Base-by-base conservation (phyloP, 2,113 vertebrate genomes). In the Bettongia penicillata region DNA sequence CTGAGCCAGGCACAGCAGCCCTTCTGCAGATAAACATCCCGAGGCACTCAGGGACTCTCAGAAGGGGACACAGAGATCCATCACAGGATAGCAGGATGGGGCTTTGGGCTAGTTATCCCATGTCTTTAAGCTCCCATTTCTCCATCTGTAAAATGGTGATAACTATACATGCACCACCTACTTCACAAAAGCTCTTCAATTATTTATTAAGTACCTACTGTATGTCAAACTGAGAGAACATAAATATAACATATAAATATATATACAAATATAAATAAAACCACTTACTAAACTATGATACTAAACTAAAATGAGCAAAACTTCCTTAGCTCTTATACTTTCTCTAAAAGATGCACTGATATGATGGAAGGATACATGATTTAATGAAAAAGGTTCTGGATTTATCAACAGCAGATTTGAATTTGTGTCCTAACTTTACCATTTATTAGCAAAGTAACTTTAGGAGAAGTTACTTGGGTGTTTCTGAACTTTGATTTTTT, bases 11-110 rank as follows among this genome's bases (percentile, higher is more conserved):
- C 51, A 50, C 0, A 14, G 1, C 5, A 53, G 48, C 23, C 8
- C 24, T 47, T 0, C 0, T 1, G 12, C 77, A 37, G 52, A 49
- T 8, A 19, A 9, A 77, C 31, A 51, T 48, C 25, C 26, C 1
- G 0, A 6, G 37, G 77, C 91, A 90, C 43, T 0, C 3, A 51
- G 43, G 43, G 90, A 1, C 25, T 77, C 23, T 3, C 37, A 68
- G 52, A 49, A 91, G 93, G 84, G 53, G 3, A 2, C 3, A 14
- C 0, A 6, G 19, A 8, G 37, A 19, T 37, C 61, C 37, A n/a
- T 84, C 68, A 84, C n/a, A 68, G 31, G 31, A 28, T 31, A 12
- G 31, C 28, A 37, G 68, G 8, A n/a, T n/a, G 19, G 16, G n/a
- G 19, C 37, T 77, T 77, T 23, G 68, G 68, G 31, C 61, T 68